phyloP scores from a whole-genome alignment of 1,140 invertebrate genomes.

The Pantala flavescens region DNA sequence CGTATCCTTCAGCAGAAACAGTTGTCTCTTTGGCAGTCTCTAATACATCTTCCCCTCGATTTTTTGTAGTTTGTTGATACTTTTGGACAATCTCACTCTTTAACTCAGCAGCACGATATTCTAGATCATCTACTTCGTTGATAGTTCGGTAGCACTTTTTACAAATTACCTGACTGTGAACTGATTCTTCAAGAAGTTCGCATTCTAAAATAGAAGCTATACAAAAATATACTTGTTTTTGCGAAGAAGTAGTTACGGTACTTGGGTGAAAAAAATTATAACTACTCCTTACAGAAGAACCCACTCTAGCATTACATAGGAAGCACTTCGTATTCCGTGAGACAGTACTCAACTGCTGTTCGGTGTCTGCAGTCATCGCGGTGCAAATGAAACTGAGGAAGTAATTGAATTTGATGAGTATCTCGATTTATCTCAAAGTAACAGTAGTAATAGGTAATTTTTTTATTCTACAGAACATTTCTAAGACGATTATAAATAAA shows the following conservation, averaged over 20 bases:
- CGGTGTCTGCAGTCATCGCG: neutral
- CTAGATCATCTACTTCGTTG: conserved; percentile 22
- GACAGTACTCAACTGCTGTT: conserved; percentile 1
- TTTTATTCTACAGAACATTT: neutral
- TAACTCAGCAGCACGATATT: conserved; percentile 20
- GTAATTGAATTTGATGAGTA: neutral
- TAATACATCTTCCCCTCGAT: conserved; percentile 20
- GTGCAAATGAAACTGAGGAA: neutral
- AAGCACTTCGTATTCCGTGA: conserved; percentile 12
- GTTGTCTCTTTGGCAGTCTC: neutral
- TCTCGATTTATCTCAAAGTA: neutral
- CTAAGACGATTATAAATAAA: neutral
- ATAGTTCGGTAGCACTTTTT: conserved; percentile 24
- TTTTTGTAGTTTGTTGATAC: conserved; percentile 5
- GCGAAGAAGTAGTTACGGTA: neutral
- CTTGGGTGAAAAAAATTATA: conserved; percentile 7
- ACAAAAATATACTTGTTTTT: neutral
- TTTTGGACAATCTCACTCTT: conserved; percentile 22
- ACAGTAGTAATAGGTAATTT: neutral
- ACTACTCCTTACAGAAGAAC: neutral
- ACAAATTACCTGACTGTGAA: conserved; percentile 22
- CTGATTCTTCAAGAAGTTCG: conserved; percentile 19
- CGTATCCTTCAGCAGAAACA: neutral
- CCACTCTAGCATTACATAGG: neutral
- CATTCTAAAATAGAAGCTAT: conserved; percentile 24